Conservation (phyloP, 2,113 vertebrate genomes). For the Carollia perspicillata region DNA sequence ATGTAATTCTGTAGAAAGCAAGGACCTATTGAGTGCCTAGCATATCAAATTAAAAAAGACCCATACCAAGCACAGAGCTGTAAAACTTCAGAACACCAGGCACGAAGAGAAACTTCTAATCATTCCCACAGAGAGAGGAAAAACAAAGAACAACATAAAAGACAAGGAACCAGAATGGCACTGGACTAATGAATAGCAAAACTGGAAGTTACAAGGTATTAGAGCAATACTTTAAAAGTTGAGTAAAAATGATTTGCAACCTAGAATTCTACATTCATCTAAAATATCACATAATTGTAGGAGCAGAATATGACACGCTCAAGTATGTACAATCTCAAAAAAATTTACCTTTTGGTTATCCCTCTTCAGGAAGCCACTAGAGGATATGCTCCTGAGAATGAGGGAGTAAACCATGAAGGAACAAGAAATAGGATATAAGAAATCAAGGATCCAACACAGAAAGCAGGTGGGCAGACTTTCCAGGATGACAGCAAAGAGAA, state of each 20-base stretch:
- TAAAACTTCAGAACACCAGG: background rate
- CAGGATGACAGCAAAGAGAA: conserved; percentile 9
- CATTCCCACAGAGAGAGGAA: background rate
- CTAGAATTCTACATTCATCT: background rate
- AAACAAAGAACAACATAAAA: background rate
- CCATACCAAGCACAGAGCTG: background rate
- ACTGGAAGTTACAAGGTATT: background rate
- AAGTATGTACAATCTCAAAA: conserved; percentile 7
- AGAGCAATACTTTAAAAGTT: background rate
- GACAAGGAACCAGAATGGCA: background rate
- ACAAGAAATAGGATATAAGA: background rate
- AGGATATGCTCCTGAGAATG: background rate
- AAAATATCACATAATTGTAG: background rate
- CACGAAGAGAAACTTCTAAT: background rate
- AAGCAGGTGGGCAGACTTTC: conserved; percentile 33
- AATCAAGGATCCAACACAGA: background rate
- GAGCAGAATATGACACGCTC: background rate
- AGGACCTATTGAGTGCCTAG: background rate
- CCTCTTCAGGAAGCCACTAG: background rate
- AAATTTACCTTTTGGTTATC: background rate
- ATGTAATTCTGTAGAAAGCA: background rate
- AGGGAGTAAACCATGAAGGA: background rate
- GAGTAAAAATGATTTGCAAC: conserved; percentile 15
- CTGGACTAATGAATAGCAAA: background rate
- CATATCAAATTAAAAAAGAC: background rate